Evolutionary conservation across 2,113 vertebrate genomes (phyloP).

Genomic region (Sterrhoptilus dennistouni): DNA sequence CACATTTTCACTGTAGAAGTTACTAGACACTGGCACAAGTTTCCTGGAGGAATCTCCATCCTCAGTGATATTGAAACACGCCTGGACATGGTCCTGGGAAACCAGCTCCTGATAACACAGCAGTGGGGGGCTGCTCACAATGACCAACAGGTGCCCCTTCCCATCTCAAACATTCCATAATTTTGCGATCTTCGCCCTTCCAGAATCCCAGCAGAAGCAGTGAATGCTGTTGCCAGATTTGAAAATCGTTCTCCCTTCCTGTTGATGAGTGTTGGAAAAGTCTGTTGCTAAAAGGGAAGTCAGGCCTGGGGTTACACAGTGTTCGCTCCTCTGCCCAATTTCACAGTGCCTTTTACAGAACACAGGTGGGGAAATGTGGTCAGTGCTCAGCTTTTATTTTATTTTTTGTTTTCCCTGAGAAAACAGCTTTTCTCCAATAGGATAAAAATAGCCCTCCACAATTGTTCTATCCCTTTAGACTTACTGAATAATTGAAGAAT

Average conservation of each 20-base stretch:
- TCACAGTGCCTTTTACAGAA: neutral
- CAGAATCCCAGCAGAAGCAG: neutral
- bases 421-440: neutral
- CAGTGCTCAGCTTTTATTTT: neutral
- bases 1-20: neutral
- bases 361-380: neutral
- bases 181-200: neutral
- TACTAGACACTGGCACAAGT: neutral
- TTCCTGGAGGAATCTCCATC: neutral
- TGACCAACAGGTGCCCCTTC: neutral
- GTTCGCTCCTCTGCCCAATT: neutral
- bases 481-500: constrained; percentile 71
- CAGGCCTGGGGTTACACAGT: neutral
- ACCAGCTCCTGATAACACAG: neutral
- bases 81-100: neutral
- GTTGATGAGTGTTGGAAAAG: neutral
- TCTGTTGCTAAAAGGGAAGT: neutral
- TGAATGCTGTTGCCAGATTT: neutral
- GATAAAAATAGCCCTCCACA: constrained; percentile 62
- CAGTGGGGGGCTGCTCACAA: fast-evolving
- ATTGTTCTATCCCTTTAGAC: constrained; percentile 34
- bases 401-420: neutral
- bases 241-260: neutral
- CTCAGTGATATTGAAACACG: neutral
- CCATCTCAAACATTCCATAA: neutral